Percentiles rank a stretch among this genome's conserved stretches.
These are phyloP conservation scores for Panopea generosa DNA, from an alignment of 2,888 invertebrate genomes.

Conservation along the genomic window DNA sequence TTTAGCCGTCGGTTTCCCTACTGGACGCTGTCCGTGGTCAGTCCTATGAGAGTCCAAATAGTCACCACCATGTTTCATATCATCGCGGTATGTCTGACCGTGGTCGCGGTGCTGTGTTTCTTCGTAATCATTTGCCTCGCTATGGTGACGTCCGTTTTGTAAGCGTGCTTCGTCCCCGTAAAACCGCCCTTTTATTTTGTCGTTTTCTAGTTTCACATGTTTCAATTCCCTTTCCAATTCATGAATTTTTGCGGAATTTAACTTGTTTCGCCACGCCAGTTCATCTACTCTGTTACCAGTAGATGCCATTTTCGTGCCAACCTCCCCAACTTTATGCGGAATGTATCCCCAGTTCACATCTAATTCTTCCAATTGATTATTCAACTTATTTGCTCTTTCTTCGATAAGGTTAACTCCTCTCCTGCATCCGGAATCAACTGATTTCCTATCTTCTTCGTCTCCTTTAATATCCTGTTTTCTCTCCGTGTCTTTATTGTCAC, in stretches of 20 bases:
- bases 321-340: constrained; percentile 23
- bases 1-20: constrained; percentile 3
- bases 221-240: constrained; percentile 39
- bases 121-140: not conserved
- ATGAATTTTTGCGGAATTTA: constrained; percentile 46
- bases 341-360: constrained; percentile 15
- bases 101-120: not conserved
- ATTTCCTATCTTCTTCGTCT: not conserved
- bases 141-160: not conserved
- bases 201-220: constrained; percentile 41
- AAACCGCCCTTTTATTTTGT: constrained; percentile 27
- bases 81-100: not conserved
- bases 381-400: constrained; percentile 7
- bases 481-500: not conserved
- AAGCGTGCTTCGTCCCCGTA: not conserved
- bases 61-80: not conserved
- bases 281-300: constrained; percentile 31
- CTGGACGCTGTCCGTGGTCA: not conserved
- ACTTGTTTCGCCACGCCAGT: constrained; percentile 30
- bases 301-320: constrained; percentile 38
- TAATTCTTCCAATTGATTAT: constrained; percentile 14
- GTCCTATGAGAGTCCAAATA: too few species aligned
- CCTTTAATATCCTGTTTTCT: not conserved
- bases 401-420: not conserved
- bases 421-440: constrained; percentile 3